Percentiles rank a stretch among this genome's conserved stretches.
phyloP scores from a whole-genome alignment of 2,888 invertebrate genomes.

The Synergus gifuensis region DNA sequence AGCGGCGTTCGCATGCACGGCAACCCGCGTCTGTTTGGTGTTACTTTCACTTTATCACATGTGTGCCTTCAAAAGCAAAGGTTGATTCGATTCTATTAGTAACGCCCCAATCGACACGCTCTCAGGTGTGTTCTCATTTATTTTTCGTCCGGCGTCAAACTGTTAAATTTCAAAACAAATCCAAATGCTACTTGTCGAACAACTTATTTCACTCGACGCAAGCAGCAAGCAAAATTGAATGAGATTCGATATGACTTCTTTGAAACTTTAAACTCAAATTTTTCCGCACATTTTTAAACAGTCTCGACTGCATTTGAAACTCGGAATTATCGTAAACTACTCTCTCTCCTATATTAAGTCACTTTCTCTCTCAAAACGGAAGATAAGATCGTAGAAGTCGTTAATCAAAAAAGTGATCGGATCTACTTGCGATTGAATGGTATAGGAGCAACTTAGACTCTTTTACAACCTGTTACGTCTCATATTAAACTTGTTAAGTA shows the following conservation, averaged over 20 bases:
- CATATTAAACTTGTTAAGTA: background rate
- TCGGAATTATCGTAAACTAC: background rate
- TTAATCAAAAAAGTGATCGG: background rate
- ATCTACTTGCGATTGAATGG: background rate
- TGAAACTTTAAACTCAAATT: background rate
- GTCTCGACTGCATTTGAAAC: background rate
- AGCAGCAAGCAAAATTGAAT: background rate
- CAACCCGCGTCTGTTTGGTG: slow-evolving; percentile 39
- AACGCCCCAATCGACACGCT: background rate
- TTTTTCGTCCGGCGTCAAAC: too few relatives aligned
- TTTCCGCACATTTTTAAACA: background rate
- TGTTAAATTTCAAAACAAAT: background rate
- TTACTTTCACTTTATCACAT: slow-evolving; percentile 56
- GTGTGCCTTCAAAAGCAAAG: slow-evolving; percentile 40
- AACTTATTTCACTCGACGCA: background rate
- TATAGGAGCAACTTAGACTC: background rate
- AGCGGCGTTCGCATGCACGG: slow-evolving; percentile 28
- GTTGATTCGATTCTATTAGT: slow-evolving; percentile 46
- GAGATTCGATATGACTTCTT: background rate
- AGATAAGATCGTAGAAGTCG: background rate
- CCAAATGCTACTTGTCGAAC: slow-evolving; percentile 10
- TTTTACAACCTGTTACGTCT: background rate
- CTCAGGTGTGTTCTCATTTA: background rate
- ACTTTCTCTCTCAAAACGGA: background rate
- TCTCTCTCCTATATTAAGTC: slow-evolving; percentile 7